Percentiles rank a stretch among this genome's conserved stretches.
These are phyloP conservation scores for Melanotaenia pygmaea DNA, from an alignment of 2,797 vertebrate genomes.

Conservation along the genomic window DNA sequence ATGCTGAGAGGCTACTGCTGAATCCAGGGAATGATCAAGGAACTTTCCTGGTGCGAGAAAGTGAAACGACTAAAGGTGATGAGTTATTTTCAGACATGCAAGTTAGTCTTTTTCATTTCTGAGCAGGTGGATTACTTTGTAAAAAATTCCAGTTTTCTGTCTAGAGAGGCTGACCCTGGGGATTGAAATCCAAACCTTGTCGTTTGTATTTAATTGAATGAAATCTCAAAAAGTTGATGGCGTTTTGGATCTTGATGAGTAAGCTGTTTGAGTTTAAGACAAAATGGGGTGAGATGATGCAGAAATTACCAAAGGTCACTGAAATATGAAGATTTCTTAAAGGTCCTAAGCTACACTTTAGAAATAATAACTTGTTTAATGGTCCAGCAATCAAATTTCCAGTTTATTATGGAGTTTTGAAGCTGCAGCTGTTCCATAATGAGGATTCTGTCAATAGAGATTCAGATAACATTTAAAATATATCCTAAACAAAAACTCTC, in stretches of 20 bases:
- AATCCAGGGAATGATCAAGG: conserved; percentile 94
- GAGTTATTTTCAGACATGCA: accelerated
- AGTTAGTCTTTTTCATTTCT: neutral
- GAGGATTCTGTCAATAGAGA: neutral
- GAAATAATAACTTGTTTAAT: neutral
- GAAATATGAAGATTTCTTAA: neutral
- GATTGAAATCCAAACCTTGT: neutral
- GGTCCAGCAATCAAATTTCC: neutral
- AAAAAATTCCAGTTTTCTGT: neutral
- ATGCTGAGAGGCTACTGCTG: conserved; percentile 93
- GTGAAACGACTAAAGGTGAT: conserved; percentile 97
- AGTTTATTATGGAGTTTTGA: no score
- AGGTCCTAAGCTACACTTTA: neutral
- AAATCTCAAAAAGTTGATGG: neutral
- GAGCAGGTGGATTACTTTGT: neutral
- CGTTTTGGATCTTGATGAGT: neutral
- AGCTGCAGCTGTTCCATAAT: neutral
- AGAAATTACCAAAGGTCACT: neutral
- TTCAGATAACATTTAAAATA: neutral
- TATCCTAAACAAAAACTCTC: neutral
- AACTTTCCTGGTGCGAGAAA: conserved; percentile 94
- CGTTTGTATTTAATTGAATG: neutral
- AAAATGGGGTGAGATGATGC: neutral
- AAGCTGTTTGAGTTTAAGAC: neutral
- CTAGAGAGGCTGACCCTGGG: neutral